These are phyloP conservation scores for Rhaphigaster nebulosa DNA, from an alignment of 2,888 invertebrate genomes.

Conservation along the genomic window DNA sequence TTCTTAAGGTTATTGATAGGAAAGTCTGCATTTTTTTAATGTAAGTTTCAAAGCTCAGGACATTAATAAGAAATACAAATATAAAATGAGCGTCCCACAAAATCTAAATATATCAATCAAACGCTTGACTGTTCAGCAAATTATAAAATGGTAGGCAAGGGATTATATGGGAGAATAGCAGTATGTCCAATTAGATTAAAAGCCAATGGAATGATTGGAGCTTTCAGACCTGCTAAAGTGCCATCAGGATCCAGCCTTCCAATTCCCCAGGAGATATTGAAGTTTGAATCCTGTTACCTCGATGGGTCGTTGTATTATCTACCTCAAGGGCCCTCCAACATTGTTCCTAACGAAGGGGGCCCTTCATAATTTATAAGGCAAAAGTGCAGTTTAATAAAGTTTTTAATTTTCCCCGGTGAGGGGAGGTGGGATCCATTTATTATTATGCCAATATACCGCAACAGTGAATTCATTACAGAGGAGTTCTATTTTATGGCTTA, in stretches of 20 bases:
- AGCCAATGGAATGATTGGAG: neutral
- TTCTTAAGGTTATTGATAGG: no score
- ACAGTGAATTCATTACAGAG: neutral
- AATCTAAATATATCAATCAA: no score
- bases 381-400: constrained; percentile 25
- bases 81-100: no score
- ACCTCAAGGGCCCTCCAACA: neutral
- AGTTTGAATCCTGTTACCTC: neutral
- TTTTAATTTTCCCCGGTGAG: neutral
- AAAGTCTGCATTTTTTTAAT: no score
- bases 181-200: neutral
- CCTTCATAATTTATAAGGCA: constrained; percentile 6
- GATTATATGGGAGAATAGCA: no score
- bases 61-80: no score
- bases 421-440: neutral
- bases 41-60: no score
- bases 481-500: constrained; percentile 6
- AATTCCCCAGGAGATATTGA: neutral
- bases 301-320: neutral
- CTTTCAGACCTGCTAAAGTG: neutral
- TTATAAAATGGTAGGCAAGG: no score
- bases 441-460: constrained; percentile 5
- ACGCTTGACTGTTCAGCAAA: no score
- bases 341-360: neutral
- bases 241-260: neutral